Evolutionary conservation across 2,113 vertebrate genomes (phyloP).

Genomic region (Syrmaticus mikado): DNA sequence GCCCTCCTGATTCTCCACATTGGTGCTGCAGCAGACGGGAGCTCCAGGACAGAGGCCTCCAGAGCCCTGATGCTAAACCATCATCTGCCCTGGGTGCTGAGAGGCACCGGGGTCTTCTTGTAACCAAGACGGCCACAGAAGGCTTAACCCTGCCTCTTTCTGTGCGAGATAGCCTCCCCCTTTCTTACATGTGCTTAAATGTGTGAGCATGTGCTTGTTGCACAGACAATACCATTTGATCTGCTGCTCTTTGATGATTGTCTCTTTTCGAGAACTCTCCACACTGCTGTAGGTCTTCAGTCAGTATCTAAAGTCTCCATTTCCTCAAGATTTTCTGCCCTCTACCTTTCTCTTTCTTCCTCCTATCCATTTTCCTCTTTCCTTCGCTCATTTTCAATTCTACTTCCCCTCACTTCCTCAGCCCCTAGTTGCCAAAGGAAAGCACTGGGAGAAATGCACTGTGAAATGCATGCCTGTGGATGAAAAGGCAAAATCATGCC

Average conservation of each 20-base stretch:
- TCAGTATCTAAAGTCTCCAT: not conserved
- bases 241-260: not conserved
- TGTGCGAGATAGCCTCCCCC: not conserved
- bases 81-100: not conserved
- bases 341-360: not conserved
- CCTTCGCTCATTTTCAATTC: not conserved
- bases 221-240: not conserved
- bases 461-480: not conserved
- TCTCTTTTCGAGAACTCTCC: not conserved
- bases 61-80: not conserved
- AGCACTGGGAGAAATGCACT: not conserved
- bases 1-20: accelerated
- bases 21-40: not conserved
- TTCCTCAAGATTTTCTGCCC: not conserved
- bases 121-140: not conserved
- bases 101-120: not conserved
- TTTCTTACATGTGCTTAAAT: not conserved
- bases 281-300: not conserved
- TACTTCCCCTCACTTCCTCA: not conserved
- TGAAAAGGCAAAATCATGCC: not conserved
- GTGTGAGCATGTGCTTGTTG: not conserved
- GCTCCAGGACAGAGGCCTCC: not conserved
- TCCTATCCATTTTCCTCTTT: not conserved
- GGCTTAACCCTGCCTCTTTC: not conserved
- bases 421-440: not conserved